These are phyloP conservation scores for Agriopis aurantiaria DNA, from an alignment of 2,888 invertebrate species.

Conservation along the genomic window DNA sequence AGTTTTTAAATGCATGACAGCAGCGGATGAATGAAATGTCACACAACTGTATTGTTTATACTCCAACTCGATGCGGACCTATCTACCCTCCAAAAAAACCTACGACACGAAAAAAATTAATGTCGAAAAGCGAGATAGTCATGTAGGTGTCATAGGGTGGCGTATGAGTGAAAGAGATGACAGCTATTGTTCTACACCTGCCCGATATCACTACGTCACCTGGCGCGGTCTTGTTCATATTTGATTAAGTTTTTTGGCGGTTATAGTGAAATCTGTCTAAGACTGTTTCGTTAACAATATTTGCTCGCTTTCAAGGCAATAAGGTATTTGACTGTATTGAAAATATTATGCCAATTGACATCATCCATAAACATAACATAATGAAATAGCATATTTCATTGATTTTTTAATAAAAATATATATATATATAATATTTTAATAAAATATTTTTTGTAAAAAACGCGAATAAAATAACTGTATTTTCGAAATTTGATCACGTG, in stretches of 20 bases:
- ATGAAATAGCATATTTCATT: too few relatives aligned
- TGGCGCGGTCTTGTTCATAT: conserved; percentile 77
- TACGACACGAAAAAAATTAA: conserved; percentile 70
- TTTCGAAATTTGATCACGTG: too few relatives aligned
- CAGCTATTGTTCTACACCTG: conserved; percentile 77
- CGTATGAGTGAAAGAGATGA: conserved; percentile 66
- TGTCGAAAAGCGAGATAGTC: conserved; percentile 61
- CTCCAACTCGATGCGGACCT: conserved; percentile 64
- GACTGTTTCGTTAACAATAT: too few relatives aligned
- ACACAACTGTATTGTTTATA: conserved; percentile 53
- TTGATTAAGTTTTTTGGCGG: conserved; percentile 79
- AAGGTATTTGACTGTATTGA: too few relatives aligned
- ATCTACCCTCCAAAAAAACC: conserved; percentile 61
- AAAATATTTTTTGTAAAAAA: too few relatives aligned
- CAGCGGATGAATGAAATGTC: conserved; percentile 19
- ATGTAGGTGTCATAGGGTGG: conserved; percentile 38
- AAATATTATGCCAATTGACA: too few relatives aligned
- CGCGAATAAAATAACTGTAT: too few relatives aligned
- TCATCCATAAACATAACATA: too few relatives aligned
- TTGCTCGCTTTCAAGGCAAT: too few relatives aligned
- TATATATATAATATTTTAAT: too few relatives aligned
- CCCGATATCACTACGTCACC: conserved; percentile 66
- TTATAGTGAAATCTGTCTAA: conserved; percentile 53
- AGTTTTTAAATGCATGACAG: conserved; percentile 55
- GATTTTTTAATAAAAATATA: too few relatives aligned